Base-by-base conservation (phyloP, 1,140 invertebrate species). In the Mamestra configurata region DNA sequence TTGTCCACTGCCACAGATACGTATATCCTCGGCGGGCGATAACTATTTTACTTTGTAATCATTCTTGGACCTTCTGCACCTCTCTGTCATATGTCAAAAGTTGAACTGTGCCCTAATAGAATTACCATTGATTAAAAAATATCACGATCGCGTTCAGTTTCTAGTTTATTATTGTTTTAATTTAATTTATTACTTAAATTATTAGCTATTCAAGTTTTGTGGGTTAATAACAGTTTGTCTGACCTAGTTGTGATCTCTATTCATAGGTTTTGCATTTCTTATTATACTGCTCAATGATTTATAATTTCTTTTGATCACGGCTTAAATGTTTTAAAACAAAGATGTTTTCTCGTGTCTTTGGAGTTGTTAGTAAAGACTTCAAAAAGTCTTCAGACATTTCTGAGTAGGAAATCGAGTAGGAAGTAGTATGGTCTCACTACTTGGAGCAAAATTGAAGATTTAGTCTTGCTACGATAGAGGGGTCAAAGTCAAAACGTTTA, bases 71-170 rank as follows among this genome's bases (percentile, higher is more conserved):
- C 22, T 70, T 70, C 40, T 70, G 66, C 10, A 40, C 27, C 43
- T n/a, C 1, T n/a, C 11, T 49, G 5, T 15, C 20, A 0, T 27
- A 18, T 0, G 7, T 1, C n/a, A 64, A 0, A 68, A 15, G n/a
- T 70, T 70, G 66, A 70, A 70, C 66, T 70, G 66, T 70, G 66
- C 66, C 66, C 66, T 70, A 70, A 70, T 27, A 70, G 66, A 70
- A 70, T 70, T 70, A 70, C 66, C 40, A 70, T 43, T 55, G 55
- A 75, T 43, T 75, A 75, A 75, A 75, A 66, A 75, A 59, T 61
- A 59, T 59, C 72, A 75, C 53, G 53, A 75, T 35, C 53, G 46
- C 22, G 24, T 27, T 43, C 53, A 70, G 7, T 18, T 40, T 27
- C 20, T 49, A 24, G 55, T 75, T 61, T 75, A 43, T 59, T 75